phyloP scores from a whole-genome alignment of 2,113 vertebrate species.

The Notiomystis cincta region DNA sequence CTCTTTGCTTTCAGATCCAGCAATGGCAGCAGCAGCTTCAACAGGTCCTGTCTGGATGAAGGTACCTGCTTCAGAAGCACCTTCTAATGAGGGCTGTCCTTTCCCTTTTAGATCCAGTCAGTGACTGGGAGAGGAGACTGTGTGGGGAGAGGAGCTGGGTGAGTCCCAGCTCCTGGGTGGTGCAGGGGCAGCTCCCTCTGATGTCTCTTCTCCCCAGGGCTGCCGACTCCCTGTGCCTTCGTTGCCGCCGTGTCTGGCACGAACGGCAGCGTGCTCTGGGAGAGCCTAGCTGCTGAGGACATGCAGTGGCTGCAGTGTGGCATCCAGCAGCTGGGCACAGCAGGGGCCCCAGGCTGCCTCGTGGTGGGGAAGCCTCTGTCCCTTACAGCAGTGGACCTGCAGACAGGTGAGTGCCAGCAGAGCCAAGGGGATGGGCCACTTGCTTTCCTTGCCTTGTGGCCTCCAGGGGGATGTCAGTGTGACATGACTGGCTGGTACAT shows the following conservation, averaged over 20 bases:
- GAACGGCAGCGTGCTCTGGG: constrained; percentile 80
- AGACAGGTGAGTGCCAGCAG: constrained; percentile 70
- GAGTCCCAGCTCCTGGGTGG: not conserved
- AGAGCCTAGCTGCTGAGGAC: constrained; percentile 71
- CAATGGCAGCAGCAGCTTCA: constrained; percentile 45
- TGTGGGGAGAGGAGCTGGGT: not conserved
- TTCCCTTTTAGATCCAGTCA: not conserved
- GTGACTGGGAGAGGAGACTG: not conserved
- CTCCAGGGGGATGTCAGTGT: rapidly evolving
- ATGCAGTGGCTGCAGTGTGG: constrained; percentile 80
- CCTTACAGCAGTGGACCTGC: constrained; percentile 67
- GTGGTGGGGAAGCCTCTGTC: constrained; percentile 48
- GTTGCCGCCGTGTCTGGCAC: constrained; percentile 81
- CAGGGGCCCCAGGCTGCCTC: constrained; percentile 70
- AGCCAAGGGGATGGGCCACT: rapidly evolving
- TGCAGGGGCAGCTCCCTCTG: not conserved
- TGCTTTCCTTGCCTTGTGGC: not conserved
- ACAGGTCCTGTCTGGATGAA: constrained; percentile 75
- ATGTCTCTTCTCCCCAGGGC: constrained; percentile 65
- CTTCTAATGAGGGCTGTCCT: not conserved
- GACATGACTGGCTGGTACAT: not conserved
- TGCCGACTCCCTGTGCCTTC: constrained; percentile 80
- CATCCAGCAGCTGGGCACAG: not conserved
- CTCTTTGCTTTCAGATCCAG: constrained; percentile 79
- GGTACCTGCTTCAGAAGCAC: constrained; percentile 65